phyloP scores from a whole-genome alignment of 2,888 invertebrate species.

The Tribolium freemani region DNA sequence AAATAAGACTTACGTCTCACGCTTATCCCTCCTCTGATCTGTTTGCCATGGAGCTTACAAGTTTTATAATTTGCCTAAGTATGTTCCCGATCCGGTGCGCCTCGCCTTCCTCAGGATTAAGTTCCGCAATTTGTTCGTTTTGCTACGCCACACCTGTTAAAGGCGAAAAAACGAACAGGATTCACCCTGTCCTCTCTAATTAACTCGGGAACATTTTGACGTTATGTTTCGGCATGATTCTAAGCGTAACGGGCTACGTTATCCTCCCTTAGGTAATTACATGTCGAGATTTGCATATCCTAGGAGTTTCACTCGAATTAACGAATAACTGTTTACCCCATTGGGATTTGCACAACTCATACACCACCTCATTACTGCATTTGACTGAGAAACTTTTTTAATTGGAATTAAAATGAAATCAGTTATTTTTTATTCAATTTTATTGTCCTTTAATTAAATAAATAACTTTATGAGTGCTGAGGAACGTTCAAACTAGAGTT shows the following conservation, averaged over 20 bases:
- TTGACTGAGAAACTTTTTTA: no score
- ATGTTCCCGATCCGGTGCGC: constrained; percentile 31
- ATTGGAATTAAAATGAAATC: no score
- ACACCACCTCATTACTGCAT: constrained; percentile 1
- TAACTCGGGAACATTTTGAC: constrained; percentile 16
- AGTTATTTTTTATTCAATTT: no score
- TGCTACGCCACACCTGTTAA: constrained; percentile 19
- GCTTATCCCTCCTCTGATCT: constrained; percentile 36
- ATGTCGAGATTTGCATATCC: constrained; percentile 52
- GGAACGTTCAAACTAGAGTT: no score
- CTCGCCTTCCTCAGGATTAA: constrained; percentile 20
- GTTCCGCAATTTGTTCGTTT: constrained; percentile 26
- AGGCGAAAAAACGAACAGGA: neutral
- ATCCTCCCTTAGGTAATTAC: constrained; percentile 49
- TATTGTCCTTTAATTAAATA: no score
- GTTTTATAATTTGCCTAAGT: constrained; percentile 45
- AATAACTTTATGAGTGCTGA: no score
- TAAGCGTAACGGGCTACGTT: constrained; percentile 49
- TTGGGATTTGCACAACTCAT: constrained; percentile 11
- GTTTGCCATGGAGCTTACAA: constrained; percentile 42
- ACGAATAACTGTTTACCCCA: constrained; percentile 32
- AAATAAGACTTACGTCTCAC: constrained; percentile 30
- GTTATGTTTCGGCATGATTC: constrained; percentile 41
- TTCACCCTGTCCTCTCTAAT: constrained; percentile 15
- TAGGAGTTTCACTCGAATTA: constrained; percentile 36